These are phyloP conservation scores for Papilio aristodemus DNA, from an alignment of 1,140 invertebrate species.

Conservation along the genomic window DNA sequence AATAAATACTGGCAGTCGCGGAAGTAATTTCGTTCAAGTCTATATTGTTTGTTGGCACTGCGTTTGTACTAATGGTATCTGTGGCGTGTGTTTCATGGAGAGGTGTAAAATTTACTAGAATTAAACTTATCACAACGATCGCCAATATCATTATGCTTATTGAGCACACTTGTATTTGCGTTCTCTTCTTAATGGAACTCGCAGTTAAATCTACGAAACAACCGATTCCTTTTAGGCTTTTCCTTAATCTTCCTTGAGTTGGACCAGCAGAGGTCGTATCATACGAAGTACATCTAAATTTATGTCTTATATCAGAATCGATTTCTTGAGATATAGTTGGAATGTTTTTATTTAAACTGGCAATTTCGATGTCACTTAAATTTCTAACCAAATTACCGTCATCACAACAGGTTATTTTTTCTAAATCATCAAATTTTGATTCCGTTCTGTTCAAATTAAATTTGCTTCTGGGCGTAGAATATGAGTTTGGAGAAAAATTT, in stretches of 20 bases:
- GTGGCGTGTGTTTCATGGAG: conserved; percentile 58
- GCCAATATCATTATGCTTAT: conserved; percentile 76
- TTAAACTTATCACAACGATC: conserved; percentile 74
- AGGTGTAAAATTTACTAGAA: conserved; percentile 73
- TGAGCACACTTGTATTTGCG: conserved; percentile 75
- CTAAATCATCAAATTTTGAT: conserved; percentile 29
- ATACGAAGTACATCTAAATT: conserved; percentile 63
- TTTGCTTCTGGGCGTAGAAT: conserved; percentile 73
- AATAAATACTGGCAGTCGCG: conserved; percentile 50
- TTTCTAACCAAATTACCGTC: conserved; percentile 33
- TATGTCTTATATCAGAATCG: conserved; percentile 62
- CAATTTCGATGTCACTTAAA: conserved; percentile 37
- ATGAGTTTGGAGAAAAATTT: conserved; percentile 61
- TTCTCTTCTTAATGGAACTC: conserved; percentile 68
- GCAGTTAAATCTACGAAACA: conserved; percentile 75
- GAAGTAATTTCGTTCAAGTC: conserved; percentile 59
- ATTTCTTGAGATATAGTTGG: conserved; percentile 75
- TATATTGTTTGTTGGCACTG: conserved; percentile 67
- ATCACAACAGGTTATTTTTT: conserved; percentile 28
- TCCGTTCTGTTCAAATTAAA: conserved; percentile 40
- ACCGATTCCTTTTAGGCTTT: conserved; percentile 72
- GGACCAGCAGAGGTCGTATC: conserved; percentile 49
- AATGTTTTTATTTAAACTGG: conserved; percentile 47
- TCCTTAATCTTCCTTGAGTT: conserved; percentile 65
- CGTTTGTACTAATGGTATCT: conserved; percentile 64